Evolutionary conservation across 2,797 vertebrate species (phyloP).

Genomic region (Chelonia mydas): DNA sequence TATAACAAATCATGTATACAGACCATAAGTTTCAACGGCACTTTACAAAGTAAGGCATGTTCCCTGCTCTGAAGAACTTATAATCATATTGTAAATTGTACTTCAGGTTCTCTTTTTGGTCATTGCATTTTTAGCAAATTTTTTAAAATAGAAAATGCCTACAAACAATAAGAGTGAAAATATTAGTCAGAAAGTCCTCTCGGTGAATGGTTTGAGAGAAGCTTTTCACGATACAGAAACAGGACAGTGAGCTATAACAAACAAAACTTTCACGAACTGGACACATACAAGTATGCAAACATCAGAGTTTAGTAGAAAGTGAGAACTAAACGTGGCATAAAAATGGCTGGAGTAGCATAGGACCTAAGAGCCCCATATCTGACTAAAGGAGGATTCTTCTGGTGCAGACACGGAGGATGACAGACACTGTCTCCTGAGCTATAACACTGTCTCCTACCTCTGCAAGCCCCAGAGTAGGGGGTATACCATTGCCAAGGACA

Average conservation of each 20-base stretch:
- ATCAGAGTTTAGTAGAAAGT: background rate
- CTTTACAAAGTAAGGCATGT: background rate
- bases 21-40: background rate
- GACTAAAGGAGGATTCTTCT: background rate
- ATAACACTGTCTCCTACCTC: background rate
- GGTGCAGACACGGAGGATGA: background rate
- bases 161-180: background rate
- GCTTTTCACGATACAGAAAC: background rate
- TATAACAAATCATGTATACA: background rate
- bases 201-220: background rate
- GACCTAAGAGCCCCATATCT: background rate
- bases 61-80: background rate
- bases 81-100: accelerated
- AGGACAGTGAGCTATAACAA: background rate
- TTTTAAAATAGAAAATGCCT: background rate
- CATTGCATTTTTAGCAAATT: background rate
- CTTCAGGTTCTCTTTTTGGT: background rate
- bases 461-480: background rate
- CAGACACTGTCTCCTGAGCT: background rate
- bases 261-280: background rate
- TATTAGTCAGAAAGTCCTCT: background rate
- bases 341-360: background rate
- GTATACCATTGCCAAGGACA: background rate
- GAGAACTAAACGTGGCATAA: background rate
- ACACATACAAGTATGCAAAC: background rate